phyloP scores from a whole-genome alignment of 2,888 invertebrate species.

The Artemia sp. region DNA sequence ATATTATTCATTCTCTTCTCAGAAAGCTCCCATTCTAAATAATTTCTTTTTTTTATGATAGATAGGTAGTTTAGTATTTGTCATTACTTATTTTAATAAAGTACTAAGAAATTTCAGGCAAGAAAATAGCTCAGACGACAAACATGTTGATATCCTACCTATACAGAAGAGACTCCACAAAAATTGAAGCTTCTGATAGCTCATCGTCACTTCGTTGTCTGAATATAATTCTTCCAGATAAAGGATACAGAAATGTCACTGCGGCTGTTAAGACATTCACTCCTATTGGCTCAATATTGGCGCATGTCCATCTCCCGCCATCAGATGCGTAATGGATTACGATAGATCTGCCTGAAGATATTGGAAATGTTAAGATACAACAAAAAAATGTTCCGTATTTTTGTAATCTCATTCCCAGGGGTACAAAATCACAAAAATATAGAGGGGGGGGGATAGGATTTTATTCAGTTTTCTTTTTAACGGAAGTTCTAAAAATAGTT shows the following conservation, averaged over 20 bases:
- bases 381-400: constrained; percentile 11
- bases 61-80: too few species aligned
- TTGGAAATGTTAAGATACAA: not conserved
- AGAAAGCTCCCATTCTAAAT: too few species aligned
- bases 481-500: too few species aligned
- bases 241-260: constrained; percentile 65
- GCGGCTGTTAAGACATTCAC: constrained; percentile 54
- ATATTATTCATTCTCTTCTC: too few species aligned
- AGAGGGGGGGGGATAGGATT: not conserved
- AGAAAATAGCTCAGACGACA: too few species aligned
- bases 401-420: constrained; percentile 3
- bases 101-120: too few species aligned
- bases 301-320: constrained; percentile 33
- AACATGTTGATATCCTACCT: constrained; percentile 18
- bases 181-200: constrained; percentile 53
- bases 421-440: constrained; percentile 5
- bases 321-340: constrained; percentile 25
- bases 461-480: too few species aligned
- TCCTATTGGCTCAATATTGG: constrained; percentile 31
- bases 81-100: too few species aligned
- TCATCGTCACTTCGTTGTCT: constrained; percentile 61
- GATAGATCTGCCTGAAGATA: constrained; percentile 17
- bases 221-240: constrained; percentile 66
- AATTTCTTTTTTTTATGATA: too few species aligned
- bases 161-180: constrained; percentile 30